Evolutionary conservation across 2,888 invertebrate species (phyloP), one percentile per base, ranked within the genome.

Genomic region (Drosophila seclusa): DNA sequence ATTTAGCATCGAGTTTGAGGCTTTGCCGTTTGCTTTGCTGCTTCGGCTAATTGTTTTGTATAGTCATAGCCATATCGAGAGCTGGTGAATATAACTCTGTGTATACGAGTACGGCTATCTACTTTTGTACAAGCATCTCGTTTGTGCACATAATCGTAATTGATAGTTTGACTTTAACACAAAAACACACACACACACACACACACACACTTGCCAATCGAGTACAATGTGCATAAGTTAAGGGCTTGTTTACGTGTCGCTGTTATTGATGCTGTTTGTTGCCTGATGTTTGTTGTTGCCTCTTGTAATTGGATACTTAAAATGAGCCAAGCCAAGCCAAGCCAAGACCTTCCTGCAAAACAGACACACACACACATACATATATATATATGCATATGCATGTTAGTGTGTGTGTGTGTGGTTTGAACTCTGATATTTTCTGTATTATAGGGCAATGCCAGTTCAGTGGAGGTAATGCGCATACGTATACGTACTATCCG

Each of bases 361-460:
- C 40, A 59, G 62, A 57, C 55, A 10, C 16, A 27, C 11, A 36
- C 40, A 57, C 49, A 49, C 11, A 6, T 6, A n/a, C n/a, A 48
- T 18, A 8, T 32, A 48, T 4, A 16, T 8, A 48, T 16, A 4
- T 48, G 8, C 4, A 45, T 45, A 45, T 45, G 45, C 3, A 27
- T 18, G 2, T 64, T 21, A 21, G 10, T 32, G 36, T 38, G 40
- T 40, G 40, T 40, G 40, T n/a, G n/a, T 21, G 40, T 21, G 52
- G 50, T 59, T 70, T 84, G 81, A 84, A 88, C 83, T 88, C 61
- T 88, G 83, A 78, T 86, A 83, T 84, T 87, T 73, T 77, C 36
- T 76, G 64, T 55, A 24, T 45, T 61, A 50, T 49, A 61, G 40
- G 27, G 45, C 38, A 31, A 36, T 27, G 29, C 24, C 45, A 32